A percentile compares a stretch with the other conserved stretches of the same genome.
Evolutionary conservation across 2,888 invertebrate species (phyloP).

Genomic region (Conus canariensis): DNA sequence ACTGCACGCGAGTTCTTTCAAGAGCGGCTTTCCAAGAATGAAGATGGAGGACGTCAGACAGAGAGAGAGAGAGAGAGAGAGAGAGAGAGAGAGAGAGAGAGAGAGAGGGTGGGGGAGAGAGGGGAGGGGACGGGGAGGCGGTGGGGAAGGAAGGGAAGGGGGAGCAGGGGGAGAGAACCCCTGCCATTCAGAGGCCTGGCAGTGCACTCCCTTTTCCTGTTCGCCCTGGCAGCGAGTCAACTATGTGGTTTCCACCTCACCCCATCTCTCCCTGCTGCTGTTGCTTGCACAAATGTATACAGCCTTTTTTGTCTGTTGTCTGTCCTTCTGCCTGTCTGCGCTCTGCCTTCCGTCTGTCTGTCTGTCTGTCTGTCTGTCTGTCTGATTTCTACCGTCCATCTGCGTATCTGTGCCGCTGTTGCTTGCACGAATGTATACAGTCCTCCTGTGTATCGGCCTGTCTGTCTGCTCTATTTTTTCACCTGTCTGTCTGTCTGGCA

Average conservation of each 20-base stretch:
- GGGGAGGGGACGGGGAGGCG: not conserved
- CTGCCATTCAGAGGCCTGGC: not conserved
- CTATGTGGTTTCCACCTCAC: not conserved
- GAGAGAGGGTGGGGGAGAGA: not conserved
- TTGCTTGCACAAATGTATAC: no score
- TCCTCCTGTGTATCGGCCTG: no score
- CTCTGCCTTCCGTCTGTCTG: no score
- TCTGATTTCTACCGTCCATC: no score
- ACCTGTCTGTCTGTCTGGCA: no score
- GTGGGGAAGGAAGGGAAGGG: not conserved
- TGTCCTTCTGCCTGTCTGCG: no score
- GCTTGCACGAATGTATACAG: no score
- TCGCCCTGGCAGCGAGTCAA: not conserved
- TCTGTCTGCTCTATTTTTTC: no score
- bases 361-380: no score
- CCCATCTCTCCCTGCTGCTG: no score
- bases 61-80: not conserved
- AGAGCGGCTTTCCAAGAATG: not conserved
- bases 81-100: constrained; percentile 1
- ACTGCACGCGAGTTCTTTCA: not conserved
- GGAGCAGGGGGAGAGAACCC: not conserved
- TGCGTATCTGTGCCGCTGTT: no score
- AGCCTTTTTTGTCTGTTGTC: no score
- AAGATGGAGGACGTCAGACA: not conserved
- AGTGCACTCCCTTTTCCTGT: constrained; percentile 12